phyloP scores from a whole-genome alignment of 2,113 vertebrate species.

The Dendropsophus ebraccatus region DNA sequence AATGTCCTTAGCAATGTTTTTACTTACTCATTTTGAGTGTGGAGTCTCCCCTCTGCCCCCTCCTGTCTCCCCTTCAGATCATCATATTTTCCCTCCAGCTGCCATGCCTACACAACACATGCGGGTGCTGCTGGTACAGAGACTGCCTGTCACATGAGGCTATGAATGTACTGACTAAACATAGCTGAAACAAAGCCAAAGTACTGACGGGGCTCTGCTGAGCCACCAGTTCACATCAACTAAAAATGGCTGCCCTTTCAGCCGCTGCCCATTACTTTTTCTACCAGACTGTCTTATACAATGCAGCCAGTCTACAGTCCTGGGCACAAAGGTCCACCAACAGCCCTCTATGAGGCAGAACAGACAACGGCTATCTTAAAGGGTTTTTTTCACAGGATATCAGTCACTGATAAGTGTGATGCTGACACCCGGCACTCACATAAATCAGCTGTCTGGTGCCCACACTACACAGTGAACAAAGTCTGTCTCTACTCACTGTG shows the following conservation, averaged over 20 bases:
- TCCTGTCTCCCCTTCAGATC: conserved; percentile 57
- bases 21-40: conserved; percentile 71
- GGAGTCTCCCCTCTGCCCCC: conserved; percentile 4
- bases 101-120: conserved; percentile 52
- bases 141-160: conserved; percentile 56
- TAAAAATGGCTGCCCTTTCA: conserved; percentile 25
- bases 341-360: too few relatives aligned
- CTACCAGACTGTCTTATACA: background rate
- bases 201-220: conserved; percentile 53
- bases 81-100: conserved; percentile 68
- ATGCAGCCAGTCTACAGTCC: background rate
- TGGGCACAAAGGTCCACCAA: background rate
- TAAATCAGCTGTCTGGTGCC: too few relatives aligned
- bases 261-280: background rate
- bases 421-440: too few relatives aligned
- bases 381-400: too few relatives aligned
- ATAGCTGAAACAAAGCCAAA: conserved; percentile 55
- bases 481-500: too few relatives aligned
- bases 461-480: too few relatives aligned
- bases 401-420: too few relatives aligned
- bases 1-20: background rate
- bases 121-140: conserved; percentile 46
- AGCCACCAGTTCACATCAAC: background rate
- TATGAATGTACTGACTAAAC: conserved; percentile 60
- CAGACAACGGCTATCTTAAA: too few relatives aligned